These are phyloP conservation scores for Myiozetetes cayanensis DNA, from an alignment of 2,113 vertebrate species.

Conservation along the genomic window DNA sequence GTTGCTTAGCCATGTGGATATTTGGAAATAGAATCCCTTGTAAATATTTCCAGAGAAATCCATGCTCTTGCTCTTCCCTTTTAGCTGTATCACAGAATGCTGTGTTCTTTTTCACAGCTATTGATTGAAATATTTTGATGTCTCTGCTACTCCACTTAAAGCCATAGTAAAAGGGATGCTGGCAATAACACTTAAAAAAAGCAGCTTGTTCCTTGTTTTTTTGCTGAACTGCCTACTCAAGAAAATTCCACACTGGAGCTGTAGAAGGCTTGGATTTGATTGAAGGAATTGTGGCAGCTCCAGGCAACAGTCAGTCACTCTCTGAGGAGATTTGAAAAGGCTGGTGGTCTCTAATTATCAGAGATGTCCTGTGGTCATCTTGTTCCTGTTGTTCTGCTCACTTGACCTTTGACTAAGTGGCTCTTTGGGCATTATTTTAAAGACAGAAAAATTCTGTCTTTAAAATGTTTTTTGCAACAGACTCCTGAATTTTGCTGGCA, in stretches of 20 bases:
- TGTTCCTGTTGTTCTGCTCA: neutral
- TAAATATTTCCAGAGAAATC: neutral
- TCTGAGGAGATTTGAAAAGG: neutral
- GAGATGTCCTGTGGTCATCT: neutral
- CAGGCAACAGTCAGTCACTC: neutral
- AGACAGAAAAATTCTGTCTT: neutral
- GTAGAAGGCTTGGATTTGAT: neutral
- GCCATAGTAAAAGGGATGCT: conserved; percentile 2
- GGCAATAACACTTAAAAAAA: neutral
- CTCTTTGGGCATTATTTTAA: neutral
- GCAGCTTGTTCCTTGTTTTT: neutral
- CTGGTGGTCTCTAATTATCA: neutral
- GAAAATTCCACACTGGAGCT: neutral
- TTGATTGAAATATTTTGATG: neutral
- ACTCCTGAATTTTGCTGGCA: neutral
- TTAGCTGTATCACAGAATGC: neutral
- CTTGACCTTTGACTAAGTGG: neutral
- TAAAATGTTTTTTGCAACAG: neutral
- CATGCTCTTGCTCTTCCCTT: neutral
- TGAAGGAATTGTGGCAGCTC: neutral
- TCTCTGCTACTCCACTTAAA: neutral
- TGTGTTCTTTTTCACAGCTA: neutral
- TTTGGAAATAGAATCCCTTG: neutral
- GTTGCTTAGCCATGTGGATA: neutral
- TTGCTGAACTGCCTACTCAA: neutral